Evolutionary conservation across 2,113 vertebrate species (phyloP), one percentile per base, ranked within the genome.

Genomic region (Myrmecobius fasciatus): DNA sequence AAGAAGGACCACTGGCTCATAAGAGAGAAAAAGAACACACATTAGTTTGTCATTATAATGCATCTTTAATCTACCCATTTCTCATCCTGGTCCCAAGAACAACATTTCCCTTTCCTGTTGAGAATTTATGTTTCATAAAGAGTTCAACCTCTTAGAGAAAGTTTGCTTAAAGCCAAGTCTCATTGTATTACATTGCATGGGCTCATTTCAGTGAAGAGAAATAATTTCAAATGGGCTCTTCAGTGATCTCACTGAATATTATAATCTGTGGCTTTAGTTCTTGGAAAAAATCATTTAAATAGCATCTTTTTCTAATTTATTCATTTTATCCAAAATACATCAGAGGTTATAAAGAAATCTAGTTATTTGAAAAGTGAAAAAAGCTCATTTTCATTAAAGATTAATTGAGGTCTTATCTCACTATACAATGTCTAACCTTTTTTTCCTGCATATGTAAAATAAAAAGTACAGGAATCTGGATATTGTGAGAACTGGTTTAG

Each of bases 211-310:
- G 47, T 60, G 51, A 89, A 97, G 56, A 48, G 90, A 96, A 95
- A 95, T 92, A 2, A 94, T 91, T 96, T 97, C 83, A 96, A 97
- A 91, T 94, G 89, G 25, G 36, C 26, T 95, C 43, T 49, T 94
- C 90, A 95, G 90, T 28, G 92, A 94, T 75, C 96, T 95, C 56
- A 96, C 25, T 94, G 90, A 93, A 53, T 91, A 95, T 52, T 89
- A 60, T 96, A 94, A 96, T 91, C 43, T 91, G 94, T 48, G 14
- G 95, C 93, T 96, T 94, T 94, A 92, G 95, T 89, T 93, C 75
- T 0, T 95, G 92, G 48, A 46, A 52, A 93, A 89, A 93, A 48
- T 48, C 43, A 75, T 52, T 89, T 92, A 94, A 94, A 91, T 5
- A 36, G 12, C 47, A 28, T 95, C 90, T 43, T 53, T 83, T 49